Conservation (phyloP, 2,113 vertebrate species). For the Pelusios castaneus region DNA sequence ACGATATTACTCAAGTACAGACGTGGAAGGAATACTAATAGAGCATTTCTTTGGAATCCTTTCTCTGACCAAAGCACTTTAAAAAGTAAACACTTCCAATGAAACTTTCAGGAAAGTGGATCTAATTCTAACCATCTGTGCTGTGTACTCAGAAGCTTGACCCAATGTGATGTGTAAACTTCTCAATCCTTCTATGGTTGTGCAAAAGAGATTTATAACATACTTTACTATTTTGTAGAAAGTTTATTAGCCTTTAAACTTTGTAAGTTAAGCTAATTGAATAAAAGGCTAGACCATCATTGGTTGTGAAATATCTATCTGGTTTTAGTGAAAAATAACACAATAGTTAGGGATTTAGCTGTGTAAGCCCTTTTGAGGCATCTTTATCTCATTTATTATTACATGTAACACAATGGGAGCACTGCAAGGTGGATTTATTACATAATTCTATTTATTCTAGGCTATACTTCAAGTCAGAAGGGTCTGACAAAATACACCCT, state of each 20-base stretch:
- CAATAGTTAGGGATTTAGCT: not conserved
- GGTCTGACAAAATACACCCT: not conserved
- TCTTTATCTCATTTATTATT: not conserved
- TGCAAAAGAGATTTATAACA: not conserved
- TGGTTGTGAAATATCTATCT: not conserved
- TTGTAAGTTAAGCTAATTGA: not conserved
- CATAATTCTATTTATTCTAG: not conserved
- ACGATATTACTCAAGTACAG: not conserved
- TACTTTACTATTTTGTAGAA: not conserved
- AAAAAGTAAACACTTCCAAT: not conserved
- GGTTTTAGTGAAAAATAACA: not conserved
- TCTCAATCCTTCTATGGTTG: not conserved
- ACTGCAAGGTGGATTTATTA: not conserved
- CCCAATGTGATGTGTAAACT: not conserved
- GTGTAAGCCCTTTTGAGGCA: not conserved
- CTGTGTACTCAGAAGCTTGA: not conserved
- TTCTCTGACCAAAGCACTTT: not conserved
- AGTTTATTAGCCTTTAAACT: not conserved
- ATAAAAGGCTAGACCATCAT: not conserved
- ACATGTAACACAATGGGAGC: not conserved
- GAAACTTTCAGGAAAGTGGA: not conserved
- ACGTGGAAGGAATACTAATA: not conserved
- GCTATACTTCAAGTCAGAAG: not conserved
- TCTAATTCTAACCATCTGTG: not conserved
- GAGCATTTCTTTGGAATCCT: not conserved